Evolutionary conservation across 2,888 invertebrate species (phyloP), one percentile per base, ranked within the genome.

Genomic region (Oxystoma pomonae): DNA sequence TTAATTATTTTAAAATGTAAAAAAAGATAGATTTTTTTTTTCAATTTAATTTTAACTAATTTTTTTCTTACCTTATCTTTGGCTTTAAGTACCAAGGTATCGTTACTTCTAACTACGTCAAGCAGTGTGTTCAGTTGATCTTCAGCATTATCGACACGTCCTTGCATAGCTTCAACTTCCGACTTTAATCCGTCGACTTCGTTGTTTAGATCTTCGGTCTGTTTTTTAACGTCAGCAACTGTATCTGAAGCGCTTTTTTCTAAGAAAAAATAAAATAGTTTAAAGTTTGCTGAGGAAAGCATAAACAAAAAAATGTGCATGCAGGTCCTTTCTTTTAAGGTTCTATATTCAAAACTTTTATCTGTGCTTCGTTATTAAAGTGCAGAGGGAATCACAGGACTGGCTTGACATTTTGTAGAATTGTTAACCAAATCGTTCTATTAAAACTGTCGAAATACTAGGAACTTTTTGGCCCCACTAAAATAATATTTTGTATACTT

Each of bases 241-340:
- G 90, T 90, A 84, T 86, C 83, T 0, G 92, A 91, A 1, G 94
- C 92, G 74, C 89, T 87, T 70, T 89, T 87, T 7, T 94, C 94
- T 72, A 12, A 35, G 12, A 35, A 35, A 35, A 35, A 35, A 7
- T 35, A 35, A 35, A 3, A 35, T 35, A 35, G n/a, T n/a, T n/a
- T n/a, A n/a, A n/a, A n/a, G n/a, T n/a, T n/a, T n/a, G n/a, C n/a
- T n/a, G n/a, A n/a, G n/a, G n/a, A n/a, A n/a, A n/a, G n/a, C n/a
- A n/a, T n/a, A n/a, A n/a, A n/a, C n/a, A n/a, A n/a, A n/a, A n/a
- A n/a, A n/a, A n/a, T n/a, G n/a, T n/a, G n/a, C n/a, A n/a, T n/a
- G n/a, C n/a, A n/a, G n/a, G n/a, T n/a, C n/a, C n/a, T n/a, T n/a
- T n/a, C n/a, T n/a, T n/a, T n/a, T n/a, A n/a, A n/a, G n/a, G n/a